Base-by-base conservation (phyloP, 2,113 vertebrate genomes). In the Amphilophus citrinellus region DNA sequence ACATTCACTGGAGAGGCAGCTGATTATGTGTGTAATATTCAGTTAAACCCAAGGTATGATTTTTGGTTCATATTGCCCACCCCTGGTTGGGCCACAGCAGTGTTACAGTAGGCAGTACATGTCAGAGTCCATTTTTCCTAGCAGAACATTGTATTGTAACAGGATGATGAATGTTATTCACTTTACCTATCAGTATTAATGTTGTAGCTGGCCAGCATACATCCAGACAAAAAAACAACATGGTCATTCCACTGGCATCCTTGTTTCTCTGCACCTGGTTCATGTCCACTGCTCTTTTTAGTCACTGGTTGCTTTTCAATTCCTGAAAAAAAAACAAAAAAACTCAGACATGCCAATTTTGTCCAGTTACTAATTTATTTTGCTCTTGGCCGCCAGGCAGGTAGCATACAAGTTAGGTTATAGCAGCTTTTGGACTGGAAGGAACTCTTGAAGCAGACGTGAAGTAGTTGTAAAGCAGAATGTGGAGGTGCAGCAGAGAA, bases 281-380 rank as follows among this genome's bases (percentile, higher is more conserved):
- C 20, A 3, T 78, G 18, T 50, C 60, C 20, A 10, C 37, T 61
- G 20, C 75, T 42, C 47, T 61, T 80, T 80, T 80, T 87, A 37
- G 73, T 10, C 30, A 24, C 5, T 39, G 24, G 20, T 22, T 76
- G 20, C 24, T 53, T 71, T 47, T 47, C 44, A 15, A 14, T 47
- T 47, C 44, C 44, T 15, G 5, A 47, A 47, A 47, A 76, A 20
- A 11, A 68, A 1, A 24, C 24, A 35, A 35, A 39, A 37, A 7
- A 37, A 37, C 37, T 63, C 5, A 14, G 44, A 47, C 13, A 14
- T 47, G 44, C 44, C 44, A 47, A 47, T 47, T 47, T 47, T 47
- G 44, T 47, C 44, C 14, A 14, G 13, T 47, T 47, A 47, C 44
- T 47, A 47, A 47, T 47, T 47, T 47, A 47, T 47, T 15, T 47